Evolutionary conservation across 1,140 invertebrate genomes (phyloP).

Genomic region (Uloborus diversus): DNA sequence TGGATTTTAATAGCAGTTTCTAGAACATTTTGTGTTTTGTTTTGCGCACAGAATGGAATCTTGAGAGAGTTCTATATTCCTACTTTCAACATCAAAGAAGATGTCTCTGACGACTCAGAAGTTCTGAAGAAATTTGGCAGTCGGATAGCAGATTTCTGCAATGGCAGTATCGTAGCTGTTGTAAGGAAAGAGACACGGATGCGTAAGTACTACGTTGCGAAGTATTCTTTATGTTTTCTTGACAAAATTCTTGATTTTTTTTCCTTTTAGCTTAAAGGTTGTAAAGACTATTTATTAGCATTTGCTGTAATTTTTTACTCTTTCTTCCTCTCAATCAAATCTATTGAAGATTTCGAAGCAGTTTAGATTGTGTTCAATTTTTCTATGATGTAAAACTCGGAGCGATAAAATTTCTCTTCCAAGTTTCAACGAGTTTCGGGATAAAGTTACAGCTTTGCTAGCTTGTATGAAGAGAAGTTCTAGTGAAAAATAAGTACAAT

Average conservation of each 20-base stretch:
- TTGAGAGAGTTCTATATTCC: slow-evolving; percentile 43
- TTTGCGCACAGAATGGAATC: slow-evolving; percentile 22
- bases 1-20: too few species aligned
- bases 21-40: too few species aligned
- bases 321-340: not conserved
- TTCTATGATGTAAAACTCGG: not conserved
- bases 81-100: slow-evolving; percentile 14
- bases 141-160: not conserved
- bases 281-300: not conserved
- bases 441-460: too few species aligned
- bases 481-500: too few species aligned
- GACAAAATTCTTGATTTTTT: not conserved
- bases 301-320: not conserved
- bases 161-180: slow-evolving; percentile 7
- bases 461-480: too few species aligned
- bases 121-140: slow-evolving; percentile 11
- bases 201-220: not conserved
- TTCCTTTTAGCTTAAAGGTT: too few species aligned
- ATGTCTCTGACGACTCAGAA: not conserved
- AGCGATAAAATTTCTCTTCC: too few species aligned
- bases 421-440: too few species aligned
- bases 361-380: not conserved
- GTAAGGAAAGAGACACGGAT: not conserved
- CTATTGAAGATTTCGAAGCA: not conserved
- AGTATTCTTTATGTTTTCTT: not conserved